phyloP scores from a whole-genome alignment of 2,888 invertebrate species.

The Unio delphinus region DNA sequence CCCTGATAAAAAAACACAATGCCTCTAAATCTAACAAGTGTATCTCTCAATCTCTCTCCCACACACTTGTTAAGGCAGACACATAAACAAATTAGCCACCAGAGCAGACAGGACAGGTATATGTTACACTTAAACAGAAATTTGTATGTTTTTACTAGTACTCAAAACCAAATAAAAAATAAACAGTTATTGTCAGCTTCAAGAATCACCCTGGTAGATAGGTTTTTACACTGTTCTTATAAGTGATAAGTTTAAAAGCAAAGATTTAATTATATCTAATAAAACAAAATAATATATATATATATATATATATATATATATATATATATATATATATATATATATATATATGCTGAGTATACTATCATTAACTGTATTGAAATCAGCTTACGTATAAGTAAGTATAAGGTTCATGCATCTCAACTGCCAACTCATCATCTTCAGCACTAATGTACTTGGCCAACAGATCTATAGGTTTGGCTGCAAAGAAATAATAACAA shows the following conservation, averaged over 20 bases:
- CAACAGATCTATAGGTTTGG: conserved; percentile 97
- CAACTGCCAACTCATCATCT: conserved; percentile 89
- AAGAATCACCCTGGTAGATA: too few species aligned
- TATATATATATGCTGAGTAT: too few species aligned
- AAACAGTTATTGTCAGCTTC: too few species aligned
- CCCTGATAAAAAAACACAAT: conserved; percentile 71
- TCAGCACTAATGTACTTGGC: conserved; percentile 93
- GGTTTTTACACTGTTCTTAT: too few species aligned
- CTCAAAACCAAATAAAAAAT: too few species aligned
- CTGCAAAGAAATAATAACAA: conserved; percentile 72
- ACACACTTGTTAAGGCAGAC: neutral
- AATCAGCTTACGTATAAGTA: conserved; percentile 82
- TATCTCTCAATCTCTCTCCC: neutral
- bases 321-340: too few species aligned
- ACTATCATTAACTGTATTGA: neutral
- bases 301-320: too few species aligned
- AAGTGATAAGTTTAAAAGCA: too few species aligned
- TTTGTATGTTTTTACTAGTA: too few species aligned
- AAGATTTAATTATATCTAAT: too few species aligned
- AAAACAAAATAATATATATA: too few species aligned
- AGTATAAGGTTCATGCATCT: conserved; percentile 98
- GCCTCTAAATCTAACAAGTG: neutral
- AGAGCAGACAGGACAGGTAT: too few species aligned
- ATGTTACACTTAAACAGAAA: neutral
- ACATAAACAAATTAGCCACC: neutral